phyloP scores from a whole-genome alignment of 2,113 vertebrate genomes.

The Mormyrus iriodes region DNA sequence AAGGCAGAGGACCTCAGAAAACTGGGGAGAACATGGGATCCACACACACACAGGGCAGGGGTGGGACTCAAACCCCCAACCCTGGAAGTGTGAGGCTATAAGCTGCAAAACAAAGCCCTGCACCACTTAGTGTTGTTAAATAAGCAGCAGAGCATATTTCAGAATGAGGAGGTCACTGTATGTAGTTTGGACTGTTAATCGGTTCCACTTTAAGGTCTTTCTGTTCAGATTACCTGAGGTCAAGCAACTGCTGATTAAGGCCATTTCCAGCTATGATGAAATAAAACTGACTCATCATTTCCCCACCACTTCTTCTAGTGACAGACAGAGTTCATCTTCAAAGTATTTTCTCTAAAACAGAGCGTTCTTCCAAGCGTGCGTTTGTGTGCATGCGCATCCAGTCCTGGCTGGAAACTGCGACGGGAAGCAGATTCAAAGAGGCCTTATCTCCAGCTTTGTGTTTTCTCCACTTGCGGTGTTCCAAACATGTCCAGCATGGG shows the following conservation, averaged over 20 bases:
- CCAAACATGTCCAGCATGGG: background rate
- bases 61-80: background rate
- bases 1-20: background rate
- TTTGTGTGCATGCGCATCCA: background rate
- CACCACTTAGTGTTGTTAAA: background rate
- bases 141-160: background rate
- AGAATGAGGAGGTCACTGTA: background rate
- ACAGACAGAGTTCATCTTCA: background rate
- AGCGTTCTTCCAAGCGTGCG: background rate
- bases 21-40: background rate
- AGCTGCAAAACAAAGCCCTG: background rate
- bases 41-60: background rate
- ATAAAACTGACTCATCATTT: background rate
- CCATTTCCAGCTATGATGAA: background rate
- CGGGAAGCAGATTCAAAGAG: background rate
- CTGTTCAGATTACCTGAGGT: background rate
- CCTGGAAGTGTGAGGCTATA: background rate
- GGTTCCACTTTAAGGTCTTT: background rate
- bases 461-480: background rate
- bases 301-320: too few relatives aligned
- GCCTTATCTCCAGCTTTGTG: background rate
- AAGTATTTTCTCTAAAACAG: background rate
- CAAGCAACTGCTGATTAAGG: background rate
- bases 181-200: background rate
- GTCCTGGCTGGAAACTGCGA: background rate